Base-by-base conservation (phyloP, 2,888 invertebrate species). In the Lissonota sp. region DNA sequence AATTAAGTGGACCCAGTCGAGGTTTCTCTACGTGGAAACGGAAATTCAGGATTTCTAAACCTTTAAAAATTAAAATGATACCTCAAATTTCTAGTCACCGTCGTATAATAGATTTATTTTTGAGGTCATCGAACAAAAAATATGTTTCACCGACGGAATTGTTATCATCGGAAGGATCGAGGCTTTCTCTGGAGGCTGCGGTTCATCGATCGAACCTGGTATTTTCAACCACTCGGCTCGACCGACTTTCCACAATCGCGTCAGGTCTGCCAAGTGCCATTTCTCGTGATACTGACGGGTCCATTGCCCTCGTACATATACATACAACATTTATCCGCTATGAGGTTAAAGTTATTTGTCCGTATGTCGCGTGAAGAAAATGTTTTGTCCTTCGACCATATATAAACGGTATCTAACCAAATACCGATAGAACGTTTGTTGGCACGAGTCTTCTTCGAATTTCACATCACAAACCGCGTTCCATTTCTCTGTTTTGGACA, bases 211-310 rank as follows among this genome's bases (percentile, higher is more conserved):
- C 67, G 71, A 3, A 44, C 67, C 62, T 51, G 51, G 71, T 26
- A 67, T 78, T 72, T 75, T 79, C 78, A 44, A 63, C 57, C n/a
- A 72, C 71, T 66, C 62, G 37, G 42, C 73, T 77, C 78, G 75
- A 79, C 78, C 81, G 81, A 82, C 81, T 79, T 82, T 82, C 78
- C 66, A 71, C 74, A 66, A 80, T 69, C 67, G 57, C 64, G 69
- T 39, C 64, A 39, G 66, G 40, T 70, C 78, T 79, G 81, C 62
- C 80, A 70, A 77, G 69, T 74, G 77, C 81, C 81, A 63, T 72
- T 76, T 67, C 62, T 76, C 60, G 53, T 66, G 78, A 75, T 75
- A 62, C 49, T 62, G 71, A 75, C 57, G 67, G 74, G 12, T 74
- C 49, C 44, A 62, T 71, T 66, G 55, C 40, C 60, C 14, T 14